Evolutionary conservation across 1,140 invertebrate genomes (phyloP), one percentile per base, ranked within the genome.

Genomic region (Delia radicum): DNA sequence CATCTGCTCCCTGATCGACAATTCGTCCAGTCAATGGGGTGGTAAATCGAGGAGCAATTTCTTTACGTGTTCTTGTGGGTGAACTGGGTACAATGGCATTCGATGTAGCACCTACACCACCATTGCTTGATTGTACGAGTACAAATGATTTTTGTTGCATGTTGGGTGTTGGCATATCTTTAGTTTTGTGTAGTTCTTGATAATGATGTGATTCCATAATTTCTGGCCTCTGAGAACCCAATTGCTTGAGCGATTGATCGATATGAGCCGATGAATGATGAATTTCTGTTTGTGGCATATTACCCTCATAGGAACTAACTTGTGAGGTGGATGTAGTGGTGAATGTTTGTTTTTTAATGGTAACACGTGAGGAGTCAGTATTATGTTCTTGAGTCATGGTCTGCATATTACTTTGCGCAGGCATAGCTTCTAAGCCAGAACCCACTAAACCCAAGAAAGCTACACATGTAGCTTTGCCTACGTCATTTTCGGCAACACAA

Each of bases 401-500:
- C 71, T 82, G 80, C 13, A 81, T 63, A 73, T 82, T 78, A 29
- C 82, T 81, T 1, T 79, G 78, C 15, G 82, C 79, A 2, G 82
- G 79, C 29, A 78, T 31, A 6, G 15, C 21, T 27, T 71, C 55
- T 15, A 65, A 26, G 6, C 78, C 78, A 24, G 78, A 80, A 28
- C 81, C 81, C 12, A 80, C 77, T 48, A 93, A 88, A 72, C 87
- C 87, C 5, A 94, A 81, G 65, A 87, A 87, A 24, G 92, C 91
- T 24, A 87, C 87, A 79, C 92, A 93, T 63, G 89, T 89, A 0
- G 92, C 90, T 86, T 91, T 93, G 61, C 93, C 94, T 31, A 88
- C 90, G 78, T 91, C 87, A 80, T 94, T 94, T 86, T 94, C 93
- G 5, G 93, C 93, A 21, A 93, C 87, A 78, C 92, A 93, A 31